Evolutionary conservation across 2,888 invertebrate genomes (phyloP).

Genomic region (Chymomyza caudatula): DNA sequence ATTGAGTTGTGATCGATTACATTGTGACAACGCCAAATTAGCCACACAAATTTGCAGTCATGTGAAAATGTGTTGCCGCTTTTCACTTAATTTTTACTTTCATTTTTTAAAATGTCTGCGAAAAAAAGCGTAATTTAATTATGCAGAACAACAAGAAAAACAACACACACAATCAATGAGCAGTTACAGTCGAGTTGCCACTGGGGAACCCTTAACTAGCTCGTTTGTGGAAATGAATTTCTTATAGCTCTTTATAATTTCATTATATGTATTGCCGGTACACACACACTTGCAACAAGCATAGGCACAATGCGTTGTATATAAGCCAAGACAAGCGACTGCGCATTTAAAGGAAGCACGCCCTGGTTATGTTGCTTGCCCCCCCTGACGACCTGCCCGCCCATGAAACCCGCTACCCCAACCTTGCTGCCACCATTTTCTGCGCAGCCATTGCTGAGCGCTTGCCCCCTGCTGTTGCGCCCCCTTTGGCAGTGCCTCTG

Average conservation of each 20-base stretch:
- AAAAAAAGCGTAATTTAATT: constrained; percentile 45
- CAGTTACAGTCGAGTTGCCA: constrained; percentile 11
- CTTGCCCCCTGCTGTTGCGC: constrained; percentile 61
- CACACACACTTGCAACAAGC: constrained; percentile 13
- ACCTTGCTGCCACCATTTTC: constrained; percentile 49
- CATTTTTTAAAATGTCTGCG: neutral
- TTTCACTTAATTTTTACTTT: constrained; percentile 20
- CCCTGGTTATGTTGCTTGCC: constrained; percentile 13
- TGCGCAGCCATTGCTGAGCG: constrained; percentile 65
- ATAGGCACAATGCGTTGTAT: constrained; percentile 5
- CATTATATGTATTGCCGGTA: constrained; percentile 54
- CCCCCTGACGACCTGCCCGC: neutral
- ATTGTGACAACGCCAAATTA: constrained; percentile 73
- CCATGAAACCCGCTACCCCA: neutral
- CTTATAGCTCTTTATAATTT: constrained; percentile 71
- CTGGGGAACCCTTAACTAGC: neutral
- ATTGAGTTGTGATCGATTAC: constrained; percentile 77
- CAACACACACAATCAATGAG: constrained; percentile 60
- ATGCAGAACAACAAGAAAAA: constrained; percentile 28
- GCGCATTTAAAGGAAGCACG: constrained; percentile 72
- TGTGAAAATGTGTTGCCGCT: constrained; percentile 35
- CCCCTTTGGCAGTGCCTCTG: constrained; percentile 10
- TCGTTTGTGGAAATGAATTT: constrained; percentile 53
- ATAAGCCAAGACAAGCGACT: constrained; percentile 60
- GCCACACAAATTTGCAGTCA: constrained; percentile 56